These are phyloP conservation scores for Diphyllodes magnificus DNA, from an alignment of 2,113 vertebrate species.

Conservation along the genomic window DNA sequence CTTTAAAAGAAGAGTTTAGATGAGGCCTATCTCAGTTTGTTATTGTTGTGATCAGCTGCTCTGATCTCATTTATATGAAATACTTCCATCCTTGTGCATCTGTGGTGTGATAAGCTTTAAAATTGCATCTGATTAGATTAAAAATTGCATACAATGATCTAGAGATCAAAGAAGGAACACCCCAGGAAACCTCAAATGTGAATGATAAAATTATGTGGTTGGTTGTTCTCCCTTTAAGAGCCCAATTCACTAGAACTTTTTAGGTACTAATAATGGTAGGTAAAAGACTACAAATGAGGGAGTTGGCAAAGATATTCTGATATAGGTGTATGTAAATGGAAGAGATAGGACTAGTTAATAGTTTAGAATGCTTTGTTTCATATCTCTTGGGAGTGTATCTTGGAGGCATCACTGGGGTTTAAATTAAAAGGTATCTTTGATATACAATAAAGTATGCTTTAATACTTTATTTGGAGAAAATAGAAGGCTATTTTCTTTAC, in stretches of 20 bases:
- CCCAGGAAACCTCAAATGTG: background rate
- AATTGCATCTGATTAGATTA: background rate
- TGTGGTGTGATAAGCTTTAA: background rate
- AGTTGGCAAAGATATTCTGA: background rate
- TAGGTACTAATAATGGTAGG: background rate
- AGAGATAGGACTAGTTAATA: background rate
- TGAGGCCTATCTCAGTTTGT: background rate
- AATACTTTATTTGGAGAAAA: background rate
- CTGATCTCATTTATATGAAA: background rate
- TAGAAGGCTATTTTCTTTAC: background rate
- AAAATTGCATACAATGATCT: background rate
- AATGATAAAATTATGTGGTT: background rate
- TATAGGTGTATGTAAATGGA: background rate
- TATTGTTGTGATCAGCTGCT: background rate
- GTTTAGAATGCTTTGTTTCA: background rate
- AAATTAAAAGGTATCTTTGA: background rate
- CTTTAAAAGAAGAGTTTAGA: background rate
- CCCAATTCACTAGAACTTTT: background rate
- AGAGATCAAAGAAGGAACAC: background rate
- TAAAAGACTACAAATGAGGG: background rate
- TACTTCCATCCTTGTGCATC: background rate
- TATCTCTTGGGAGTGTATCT: background rate
- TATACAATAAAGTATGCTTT: background rate
- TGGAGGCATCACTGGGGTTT: background rate
- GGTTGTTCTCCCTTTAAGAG: background rate